Conservation (phyloP, 2,888 invertebrate species). For the Napeogenes inachia region DNA sequence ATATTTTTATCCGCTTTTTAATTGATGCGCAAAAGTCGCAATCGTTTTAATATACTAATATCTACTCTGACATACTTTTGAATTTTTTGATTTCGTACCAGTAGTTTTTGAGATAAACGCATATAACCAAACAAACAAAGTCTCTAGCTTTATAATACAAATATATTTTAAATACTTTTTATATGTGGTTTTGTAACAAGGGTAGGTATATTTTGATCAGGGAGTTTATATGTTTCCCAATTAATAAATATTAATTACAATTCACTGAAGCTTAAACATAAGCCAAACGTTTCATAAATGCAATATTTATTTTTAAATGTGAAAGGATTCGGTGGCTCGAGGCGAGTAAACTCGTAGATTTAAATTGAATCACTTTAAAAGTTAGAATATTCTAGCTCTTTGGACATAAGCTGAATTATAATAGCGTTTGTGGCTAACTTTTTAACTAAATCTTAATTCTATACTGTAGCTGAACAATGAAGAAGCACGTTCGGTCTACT, state of each 20-base stretch:
- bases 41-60: too few relatives aligned
- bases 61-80: too few relatives aligned
- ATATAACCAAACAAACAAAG: too few relatives aligned
- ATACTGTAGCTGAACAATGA: not conserved
- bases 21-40: too few relatives aligned
- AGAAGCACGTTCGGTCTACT: constrained; percentile 1
- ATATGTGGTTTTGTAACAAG: too few relatives aligned
- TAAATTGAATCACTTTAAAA: constrained; percentile 6
- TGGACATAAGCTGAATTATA: constrained; percentile 4
- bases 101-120: too few relatives aligned
- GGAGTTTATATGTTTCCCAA: not conserved
- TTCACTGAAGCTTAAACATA: too few relatives aligned
- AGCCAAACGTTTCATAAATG: not conserved
- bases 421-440: constrained; percentile 5
- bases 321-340: not conserved
- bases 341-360: not conserved
- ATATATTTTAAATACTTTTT: too few relatives aligned
- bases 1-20: too few relatives aligned
- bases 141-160: too few relatives aligned
- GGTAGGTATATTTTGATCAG: too few relatives aligned
- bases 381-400: constrained; percentile 6
- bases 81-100: too few relatives aligned
- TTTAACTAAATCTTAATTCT: constrained; percentile 5
- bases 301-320: not conserved
- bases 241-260: not conserved